Percentiles rank a stretch among this genome's conserved stretches.
Conservation (phyloP, 2,113 vertebrate genomes). For the Fregata magnificens region DNA sequence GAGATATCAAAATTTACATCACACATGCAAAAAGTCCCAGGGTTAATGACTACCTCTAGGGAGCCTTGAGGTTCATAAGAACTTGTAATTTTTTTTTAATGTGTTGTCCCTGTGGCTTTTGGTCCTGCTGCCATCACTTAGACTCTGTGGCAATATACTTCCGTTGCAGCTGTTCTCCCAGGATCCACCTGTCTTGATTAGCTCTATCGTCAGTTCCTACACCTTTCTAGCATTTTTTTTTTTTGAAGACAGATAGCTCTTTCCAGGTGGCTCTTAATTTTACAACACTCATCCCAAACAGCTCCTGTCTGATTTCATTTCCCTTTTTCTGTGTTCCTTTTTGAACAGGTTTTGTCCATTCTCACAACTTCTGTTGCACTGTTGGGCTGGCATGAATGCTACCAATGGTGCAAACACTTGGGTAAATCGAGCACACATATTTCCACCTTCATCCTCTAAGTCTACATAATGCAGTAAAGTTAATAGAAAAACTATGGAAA, state of each 20-base stretch:
- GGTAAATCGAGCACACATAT: fast-evolving
- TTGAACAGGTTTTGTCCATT: background rate
- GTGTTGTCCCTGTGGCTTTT: background rate
- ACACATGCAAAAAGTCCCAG: background rate
- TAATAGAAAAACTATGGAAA: background rate
- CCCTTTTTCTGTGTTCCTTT: background rate
- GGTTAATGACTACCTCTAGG: background rate
- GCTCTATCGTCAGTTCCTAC: background rate
- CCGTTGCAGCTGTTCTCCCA: background rate
- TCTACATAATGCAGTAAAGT: background rate
- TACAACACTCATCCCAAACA: background rate
- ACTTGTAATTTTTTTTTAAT: background rate
- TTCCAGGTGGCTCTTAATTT: background rate
- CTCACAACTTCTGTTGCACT: background rate
- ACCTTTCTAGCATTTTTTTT: background rate
- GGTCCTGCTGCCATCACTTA: background rate
- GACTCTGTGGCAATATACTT: background rate
- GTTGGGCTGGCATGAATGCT: background rate
- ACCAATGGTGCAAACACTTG: background rate
- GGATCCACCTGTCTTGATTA: background rate
- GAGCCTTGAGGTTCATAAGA: background rate
- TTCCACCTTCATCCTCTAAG: background rate
- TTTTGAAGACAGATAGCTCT: background rate
- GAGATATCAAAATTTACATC: background rate
- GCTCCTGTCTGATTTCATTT: background rate